Evolutionary conservation across 2,113 vertebrate genomes (phyloP).

Genomic region (Numenius arquata): DNA sequence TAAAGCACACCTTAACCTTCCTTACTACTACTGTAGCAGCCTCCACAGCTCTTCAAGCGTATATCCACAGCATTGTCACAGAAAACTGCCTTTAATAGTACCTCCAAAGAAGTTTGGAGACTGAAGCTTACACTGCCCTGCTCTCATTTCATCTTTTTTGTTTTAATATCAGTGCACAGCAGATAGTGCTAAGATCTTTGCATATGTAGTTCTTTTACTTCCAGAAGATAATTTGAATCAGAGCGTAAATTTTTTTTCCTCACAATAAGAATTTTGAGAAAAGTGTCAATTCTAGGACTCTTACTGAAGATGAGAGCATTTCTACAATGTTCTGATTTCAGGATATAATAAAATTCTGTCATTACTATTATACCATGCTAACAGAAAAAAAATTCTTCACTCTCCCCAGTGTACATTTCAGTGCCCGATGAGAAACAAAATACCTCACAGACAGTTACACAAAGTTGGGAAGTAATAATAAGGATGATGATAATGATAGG

Average conservation of each 20-base stretch:
- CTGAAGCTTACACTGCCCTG: not conserved
- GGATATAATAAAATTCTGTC: not conserved
- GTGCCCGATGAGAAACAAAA: not conserved
- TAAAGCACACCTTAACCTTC: not conserved
- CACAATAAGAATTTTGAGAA: not conserved
- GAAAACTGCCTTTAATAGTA: not conserved
- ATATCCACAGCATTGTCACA: not conserved
- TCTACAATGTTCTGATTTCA: not conserved
- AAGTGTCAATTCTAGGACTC: not conserved
- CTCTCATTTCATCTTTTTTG: not conserved
- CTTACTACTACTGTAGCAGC: not conserved
- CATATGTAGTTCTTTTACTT: not conserved
- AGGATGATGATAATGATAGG: not conserved
- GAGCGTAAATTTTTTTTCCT: not conserved
- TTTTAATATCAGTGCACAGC: not conserved
- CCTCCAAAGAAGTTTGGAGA: not conserved
- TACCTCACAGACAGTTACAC: not conserved
- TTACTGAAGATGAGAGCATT: not conserved
- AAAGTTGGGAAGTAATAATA: not conserved
- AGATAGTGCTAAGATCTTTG: not conserved
- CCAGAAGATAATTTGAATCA: not conserved
- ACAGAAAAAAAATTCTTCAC: not conserved
- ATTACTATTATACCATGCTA: not conserved
- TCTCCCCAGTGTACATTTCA: not conserved
- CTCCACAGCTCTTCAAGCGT: not conserved